phyloP scores from a whole-genome alignment of 2,888 invertebrate species.

The Sarcophaga caerulescens region DNA sequence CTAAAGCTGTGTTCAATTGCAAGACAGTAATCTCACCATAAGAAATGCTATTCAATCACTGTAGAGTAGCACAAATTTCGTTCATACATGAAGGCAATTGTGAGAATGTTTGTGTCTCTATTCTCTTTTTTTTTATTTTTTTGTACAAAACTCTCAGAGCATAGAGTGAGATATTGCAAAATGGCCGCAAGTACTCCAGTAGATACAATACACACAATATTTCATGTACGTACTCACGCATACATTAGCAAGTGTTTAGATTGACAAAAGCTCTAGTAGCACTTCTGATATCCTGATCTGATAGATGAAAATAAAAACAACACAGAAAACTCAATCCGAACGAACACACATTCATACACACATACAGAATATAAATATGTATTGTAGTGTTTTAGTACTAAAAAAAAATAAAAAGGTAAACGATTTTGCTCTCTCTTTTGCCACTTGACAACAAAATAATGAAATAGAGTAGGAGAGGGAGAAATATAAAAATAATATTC shows the following conservation, averaged over 20 bases:
- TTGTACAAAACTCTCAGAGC: background rate
- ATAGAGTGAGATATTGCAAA: constrained; percentile 16
- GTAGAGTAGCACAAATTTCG: too few relatives aligned
- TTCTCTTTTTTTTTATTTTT: background rate
- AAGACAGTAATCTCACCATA: too few relatives aligned
- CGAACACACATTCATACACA: background rate
- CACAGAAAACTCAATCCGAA: background rate
- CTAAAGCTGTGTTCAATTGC: too few relatives aligned
- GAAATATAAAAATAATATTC: background rate
- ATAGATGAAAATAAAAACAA: constrained; percentile 19
- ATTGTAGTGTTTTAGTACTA: background rate
- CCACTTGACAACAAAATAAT: background rate
- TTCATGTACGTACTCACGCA: background rate
- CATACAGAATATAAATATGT: background rate
- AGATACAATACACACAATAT: background rate
- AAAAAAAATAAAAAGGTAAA: too few relatives aligned
- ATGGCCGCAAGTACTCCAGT: constrained; percentile 27
- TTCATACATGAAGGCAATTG: background rate
- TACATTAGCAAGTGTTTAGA: constrained; percentile 26
- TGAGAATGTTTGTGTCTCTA: background rate
- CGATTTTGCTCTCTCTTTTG: too few relatives aligned
- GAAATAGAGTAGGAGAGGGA: background rate
- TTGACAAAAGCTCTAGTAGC: constrained; percentile 7
- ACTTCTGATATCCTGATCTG: constrained; percentile 31
- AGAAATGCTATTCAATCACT: too few relatives aligned